phyloP scores from a whole-genome alignment of 92 coral and sea anemone species.

The Ricordea florida region DNA sequence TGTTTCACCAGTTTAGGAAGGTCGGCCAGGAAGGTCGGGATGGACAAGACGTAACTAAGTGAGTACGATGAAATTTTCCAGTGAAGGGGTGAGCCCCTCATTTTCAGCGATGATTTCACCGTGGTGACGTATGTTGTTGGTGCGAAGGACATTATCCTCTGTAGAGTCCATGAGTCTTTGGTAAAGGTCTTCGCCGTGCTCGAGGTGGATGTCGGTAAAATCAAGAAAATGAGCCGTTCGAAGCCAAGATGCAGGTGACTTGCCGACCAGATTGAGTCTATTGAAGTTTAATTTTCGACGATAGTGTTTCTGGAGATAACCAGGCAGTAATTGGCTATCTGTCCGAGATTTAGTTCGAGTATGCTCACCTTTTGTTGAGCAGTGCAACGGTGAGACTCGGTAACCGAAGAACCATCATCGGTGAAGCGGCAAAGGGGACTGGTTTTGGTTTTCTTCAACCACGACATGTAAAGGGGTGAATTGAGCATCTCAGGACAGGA shows the following conservation, averaged over 20 bases:
- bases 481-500: slow-evolving; percentile 15
- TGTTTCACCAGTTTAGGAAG: neutral
- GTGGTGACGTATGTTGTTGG: slow-evolving; percentile 15
- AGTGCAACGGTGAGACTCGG: slow-evolving; percentile 7
- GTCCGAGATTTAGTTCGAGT: slow-evolving; percentile 45
- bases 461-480: slow-evolving; percentile 33
- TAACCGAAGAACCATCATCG: slow-evolving; percentile 15
- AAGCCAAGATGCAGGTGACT: slow-evolving; percentile 38
- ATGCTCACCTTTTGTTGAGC: slow-evolving; percentile 48
- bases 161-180: slow-evolving; percentile 40
- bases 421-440: slow-evolving; percentile 13
- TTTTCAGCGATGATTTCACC: slow-evolving; percentile 1
- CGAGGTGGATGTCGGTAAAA: slow-evolving; percentile 26
- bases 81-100: slow-evolving; percentile 28
- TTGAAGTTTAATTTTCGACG: slow-evolving; percentile 25
- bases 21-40: neutral
- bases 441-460: slow-evolving; percentile 22
- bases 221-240: slow-evolving; percentile 40
- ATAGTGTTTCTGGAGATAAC: slow-evolving; percentile 34
- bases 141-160: slow-evolving; percentile 7
- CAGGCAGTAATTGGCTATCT: slow-evolving; percentile 42
- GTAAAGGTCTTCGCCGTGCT: slow-evolving; percentile 33
- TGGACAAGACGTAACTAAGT: slow-evolving; percentile 14
- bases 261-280: slow-evolving; percentile 18
- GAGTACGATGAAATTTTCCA: slow-evolving; percentile 37